Conservation (phyloP, 2,797 vertebrate genomes). For the Chelonia mydas region DNA sequence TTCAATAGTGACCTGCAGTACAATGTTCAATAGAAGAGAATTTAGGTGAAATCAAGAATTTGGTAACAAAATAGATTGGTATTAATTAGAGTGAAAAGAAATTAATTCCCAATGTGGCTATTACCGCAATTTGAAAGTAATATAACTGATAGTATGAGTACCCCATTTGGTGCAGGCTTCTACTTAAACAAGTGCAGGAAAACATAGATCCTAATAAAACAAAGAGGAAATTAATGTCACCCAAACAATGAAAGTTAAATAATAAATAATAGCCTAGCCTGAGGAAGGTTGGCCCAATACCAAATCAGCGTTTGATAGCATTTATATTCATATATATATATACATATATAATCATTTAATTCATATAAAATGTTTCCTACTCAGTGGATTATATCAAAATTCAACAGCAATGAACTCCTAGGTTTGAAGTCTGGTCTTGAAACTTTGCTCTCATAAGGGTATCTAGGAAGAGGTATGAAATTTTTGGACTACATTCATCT, state of each 20-base stretch:
- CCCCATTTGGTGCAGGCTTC: fast-evolving
- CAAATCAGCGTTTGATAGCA: background rate
- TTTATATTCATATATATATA: no score
- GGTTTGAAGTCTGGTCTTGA: background rate
- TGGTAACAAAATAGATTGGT: background rate
- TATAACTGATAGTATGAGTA: background rate
- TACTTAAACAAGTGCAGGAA: fast-evolving
- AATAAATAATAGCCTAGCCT: background rate
- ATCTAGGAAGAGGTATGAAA: background rate
- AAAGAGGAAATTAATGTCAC: background rate
- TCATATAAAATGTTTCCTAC: background rate
- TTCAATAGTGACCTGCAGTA: background rate
- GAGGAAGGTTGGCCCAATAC: background rate
- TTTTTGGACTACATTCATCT: background rate
- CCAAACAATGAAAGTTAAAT: background rate
- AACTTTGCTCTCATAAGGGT: background rate
- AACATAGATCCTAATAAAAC: background rate
- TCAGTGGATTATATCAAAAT: background rate
- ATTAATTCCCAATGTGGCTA: background rate
- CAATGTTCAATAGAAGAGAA: fast-evolving
- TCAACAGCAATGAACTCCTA: background rate
- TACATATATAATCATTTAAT: background rate
- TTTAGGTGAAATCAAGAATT: background rate
- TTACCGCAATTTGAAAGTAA: background rate
- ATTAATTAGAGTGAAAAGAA: background rate